Evolutionary conservation across 2,888 invertebrate species (phyloP), one percentile per base, ranked within the genome.

Genomic region (Ophion slaviceki): DNA sequence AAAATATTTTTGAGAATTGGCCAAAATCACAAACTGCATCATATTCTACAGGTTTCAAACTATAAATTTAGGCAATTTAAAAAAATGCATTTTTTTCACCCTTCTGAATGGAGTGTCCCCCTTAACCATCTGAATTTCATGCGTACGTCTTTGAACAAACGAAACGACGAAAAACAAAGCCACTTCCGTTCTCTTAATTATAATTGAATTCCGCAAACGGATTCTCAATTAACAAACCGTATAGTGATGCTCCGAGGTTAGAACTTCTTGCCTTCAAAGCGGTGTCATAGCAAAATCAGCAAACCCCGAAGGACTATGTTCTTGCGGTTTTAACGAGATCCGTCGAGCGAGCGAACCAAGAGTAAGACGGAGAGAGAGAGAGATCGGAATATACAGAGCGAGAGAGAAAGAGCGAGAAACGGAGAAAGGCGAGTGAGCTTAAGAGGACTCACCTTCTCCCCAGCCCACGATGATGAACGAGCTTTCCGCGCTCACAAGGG

Each of bases 401-500:
- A 47, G 47, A 10, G 11, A 47, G 47, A 47, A 14, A 59, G 66
- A 28, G 57, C 28, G 45, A 36, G 47, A 76, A 68, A 66, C 6
- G 57, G 71, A 68, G 74, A 57, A 66, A 32, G 76, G 36, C 5
- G 14, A 66, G 64, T 6, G 24, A 62, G 74, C 74, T 74, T 71
- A 64, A 78, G 78, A 70, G 84, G 67, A 72, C 76, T 59, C 72
- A 4, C 40, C 61, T 64, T 45, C 67, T 32, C 72, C 36, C 62
- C 82, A 24, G 61, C 72, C 57, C 77, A 77, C 80, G 82, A 86
- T 86, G 85, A 86, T 86, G 76, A 80, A 86, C 80, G 85, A 86
- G 82, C 85, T 83, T 80, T 74, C 74, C 45, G 61, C 85, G 85
- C 70, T 85, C 78, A 64, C 75, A 45, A 47, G 68, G 61, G 70